Evolutionary conservation across 2,113 vertebrate genomes (phyloP).

Genomic region (Etheostoma cragini): DNA sequence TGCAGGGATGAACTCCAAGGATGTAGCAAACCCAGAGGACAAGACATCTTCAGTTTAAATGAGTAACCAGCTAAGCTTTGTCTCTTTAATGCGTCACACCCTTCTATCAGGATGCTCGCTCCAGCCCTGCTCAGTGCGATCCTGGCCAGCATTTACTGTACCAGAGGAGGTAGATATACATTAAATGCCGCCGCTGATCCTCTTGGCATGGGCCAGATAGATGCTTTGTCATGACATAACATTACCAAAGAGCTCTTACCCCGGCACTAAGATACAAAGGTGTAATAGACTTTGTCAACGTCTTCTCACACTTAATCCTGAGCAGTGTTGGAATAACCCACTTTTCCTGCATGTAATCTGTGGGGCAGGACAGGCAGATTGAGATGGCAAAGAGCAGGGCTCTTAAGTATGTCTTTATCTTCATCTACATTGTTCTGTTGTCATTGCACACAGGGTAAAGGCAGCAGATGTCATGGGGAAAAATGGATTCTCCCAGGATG

Average conservation of each 20-base stretch:
- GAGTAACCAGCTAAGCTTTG: slow-evolving; percentile 55
- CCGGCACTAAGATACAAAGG: slow-evolving; percentile 16
- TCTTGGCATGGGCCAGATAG: slow-evolving; percentile 17
- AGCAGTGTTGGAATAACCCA: slow-evolving; percentile 4
- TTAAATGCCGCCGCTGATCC: slow-evolving; percentile 44
- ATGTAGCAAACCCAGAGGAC: slow-evolving; percentile 27
- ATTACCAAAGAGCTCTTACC: slow-evolving; percentile 13
- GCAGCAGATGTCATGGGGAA: slow-evolving; percentile 80
- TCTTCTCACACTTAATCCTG: slow-evolving; percentile 50
- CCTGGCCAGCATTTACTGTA: background rate
- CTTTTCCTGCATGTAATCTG: slow-evolving; percentile 33
- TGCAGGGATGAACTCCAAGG: slow-evolving; percentile 52
- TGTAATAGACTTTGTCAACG: slow-evolving; percentile 54
- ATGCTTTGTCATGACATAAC: slow-evolving; percentile 47
- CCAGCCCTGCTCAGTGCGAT: slow-evolving; percentile 20
- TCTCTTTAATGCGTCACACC: slow-evolving; percentile 54
- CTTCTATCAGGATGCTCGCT: slow-evolving; percentile 22
- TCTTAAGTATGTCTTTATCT: slow-evolving; percentile 64
- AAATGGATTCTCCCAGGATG: slow-evolving; percentile 76
- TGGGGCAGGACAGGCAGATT: slow-evolving; percentile 17
- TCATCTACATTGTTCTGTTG: slow-evolving; percentile 75
- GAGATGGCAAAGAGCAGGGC: slow-evolving; percentile 43
- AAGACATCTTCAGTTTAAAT: slow-evolving; percentile 38
- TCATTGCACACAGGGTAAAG: slow-evolving; percentile 67
- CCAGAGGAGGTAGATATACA: slow-evolving; percentile 7